Percentiles rank a stretch among this genome's conserved stretches.
phyloP scores from a whole-genome alignment of 2,113 vertebrate species.

The Erythrocebus patas region DNA sequence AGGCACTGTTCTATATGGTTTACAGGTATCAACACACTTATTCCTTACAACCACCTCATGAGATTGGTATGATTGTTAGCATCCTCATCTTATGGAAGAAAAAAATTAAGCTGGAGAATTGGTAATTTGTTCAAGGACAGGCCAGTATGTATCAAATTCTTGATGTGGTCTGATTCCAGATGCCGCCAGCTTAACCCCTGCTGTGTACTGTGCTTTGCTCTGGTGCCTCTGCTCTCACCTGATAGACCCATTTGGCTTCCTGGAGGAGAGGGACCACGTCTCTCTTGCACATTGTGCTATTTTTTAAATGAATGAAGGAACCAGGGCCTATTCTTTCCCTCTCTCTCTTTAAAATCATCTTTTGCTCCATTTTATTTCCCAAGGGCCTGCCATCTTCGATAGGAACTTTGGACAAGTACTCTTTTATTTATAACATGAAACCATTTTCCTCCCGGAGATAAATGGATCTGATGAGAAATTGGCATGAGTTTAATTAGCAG shows the following conservation, averaged over 20 bases:
- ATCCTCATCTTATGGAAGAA: background rate
- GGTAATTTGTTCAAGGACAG: background rate
- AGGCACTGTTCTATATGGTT: background rate
- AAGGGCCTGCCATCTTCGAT: background rate
- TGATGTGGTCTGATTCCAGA: background rate
- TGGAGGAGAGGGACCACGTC: background rate
- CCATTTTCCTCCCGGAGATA: conserved; percentile 1
- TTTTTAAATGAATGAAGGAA: conserved; percentile 13
- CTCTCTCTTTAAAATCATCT: background rate
- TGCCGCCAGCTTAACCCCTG: background rate
- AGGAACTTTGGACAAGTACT: background rate
- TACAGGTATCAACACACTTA: background rate
- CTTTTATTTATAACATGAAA: conserved; percentile 25
- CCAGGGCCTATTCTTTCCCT: background rate
- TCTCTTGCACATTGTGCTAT: background rate
- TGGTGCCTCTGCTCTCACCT: background rate
- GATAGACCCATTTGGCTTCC: background rate
- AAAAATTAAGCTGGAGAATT: background rate
- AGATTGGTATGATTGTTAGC: background rate
- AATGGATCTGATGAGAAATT: conserved; percentile 26
- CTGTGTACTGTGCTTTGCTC: background rate
- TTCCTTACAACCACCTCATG: background rate
- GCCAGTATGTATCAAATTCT: background rate
- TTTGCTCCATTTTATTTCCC: too few species aligned
- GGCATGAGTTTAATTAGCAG: background rate